These are phyloP conservation scores for Drosophila nikananu DNA, from an alignment of 1,140 invertebrate species.

Conservation along the genomic window DNA sequence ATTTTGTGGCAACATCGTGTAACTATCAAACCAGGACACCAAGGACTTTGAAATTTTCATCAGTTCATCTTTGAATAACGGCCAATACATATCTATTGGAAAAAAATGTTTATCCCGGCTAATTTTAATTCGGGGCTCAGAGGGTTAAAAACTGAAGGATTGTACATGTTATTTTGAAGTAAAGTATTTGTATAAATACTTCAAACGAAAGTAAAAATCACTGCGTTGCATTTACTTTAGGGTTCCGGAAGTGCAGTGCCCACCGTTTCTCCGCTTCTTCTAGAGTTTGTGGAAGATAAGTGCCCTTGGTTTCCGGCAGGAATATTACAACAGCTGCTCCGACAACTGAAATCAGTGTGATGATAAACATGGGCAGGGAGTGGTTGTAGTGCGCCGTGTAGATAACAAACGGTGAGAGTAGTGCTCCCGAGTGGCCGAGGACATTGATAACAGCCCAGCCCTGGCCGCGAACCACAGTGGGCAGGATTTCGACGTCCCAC, in stretches of 20 bases:
- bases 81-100: too few relatives aligned
- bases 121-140: too few relatives aligned
- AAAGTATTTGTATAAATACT: neutral
- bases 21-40: too few relatives aligned
- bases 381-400: constrained; percentile 89
- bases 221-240: neutral
- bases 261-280: constrained; percentile 41
- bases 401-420: constrained; percentile 92
- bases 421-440: constrained; percentile 92
- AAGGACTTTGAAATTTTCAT: too few relatives aligned
- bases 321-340: constrained; percentile 90
- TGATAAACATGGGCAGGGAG: constrained; percentile 90
- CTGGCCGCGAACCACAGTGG: constrained; percentile 93
- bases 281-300: constrained; percentile 91
- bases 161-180: too few relatives aligned
- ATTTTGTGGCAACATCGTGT: too few relatives aligned
- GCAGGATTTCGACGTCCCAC: constrained; percentile 93
- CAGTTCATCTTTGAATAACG: too few relatives aligned
- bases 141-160: neutral
- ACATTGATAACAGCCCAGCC: constrained; percentile 93
- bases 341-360: constrained; percentile 88
- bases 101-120: too few relatives aligned
- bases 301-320: constrained; percentile 92
- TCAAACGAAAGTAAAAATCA: neutral
- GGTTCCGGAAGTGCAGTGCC: constrained; percentile 5